A percentile compares a stretch with the other conserved stretches of the same genome.
These are phyloP conservation scores for Eupristina koningsbergeri DNA, from an alignment of 1,140 invertebrate genomes.

Conservation along the genomic window DNA sequence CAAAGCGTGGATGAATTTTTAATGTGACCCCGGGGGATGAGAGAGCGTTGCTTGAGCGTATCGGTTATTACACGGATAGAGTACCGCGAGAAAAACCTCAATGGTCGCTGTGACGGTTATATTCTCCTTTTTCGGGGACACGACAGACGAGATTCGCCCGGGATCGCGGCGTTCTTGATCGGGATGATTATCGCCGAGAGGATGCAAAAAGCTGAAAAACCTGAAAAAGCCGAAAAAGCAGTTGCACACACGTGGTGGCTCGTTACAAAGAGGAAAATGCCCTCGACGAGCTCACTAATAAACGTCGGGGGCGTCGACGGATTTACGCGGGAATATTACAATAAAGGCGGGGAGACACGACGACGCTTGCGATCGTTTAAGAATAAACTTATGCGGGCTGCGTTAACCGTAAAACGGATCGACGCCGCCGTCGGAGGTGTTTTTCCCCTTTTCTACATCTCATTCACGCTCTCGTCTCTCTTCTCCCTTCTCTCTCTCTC, in stretches of 20 bases:
- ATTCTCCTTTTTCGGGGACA: too few species aligned
- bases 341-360: not conserved
- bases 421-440: not conserved
- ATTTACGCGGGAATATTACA: constrained; percentile 37
- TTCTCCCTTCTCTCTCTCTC: too few species aligned
- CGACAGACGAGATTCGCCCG: too few species aligned
- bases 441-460: constrained; percentile 1
- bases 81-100: too few species aligned
- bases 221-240: not conserved
- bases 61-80: too few species aligned
- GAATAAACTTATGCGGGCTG: not conserved
- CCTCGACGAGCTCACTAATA: constrained; percentile 4
- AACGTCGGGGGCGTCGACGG: constrained; percentile 37
- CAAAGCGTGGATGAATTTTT: too few species aligned
- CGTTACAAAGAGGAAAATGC: not conserved
- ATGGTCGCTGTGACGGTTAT: too few species aligned
- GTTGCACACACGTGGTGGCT: not conserved
- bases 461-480: not conserved
- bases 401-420: not conserved
- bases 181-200: too few species aligned
- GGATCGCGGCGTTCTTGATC: not conserved
- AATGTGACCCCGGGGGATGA: too few species aligned
- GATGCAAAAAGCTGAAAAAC: not conserved
- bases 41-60: too few species aligned
- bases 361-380: constrained; percentile 34